Evolutionary conservation across 2,797 vertebrate genomes (phyloP), one percentile per base, ranked within the genome.

Genomic region (Pseudopleuronectes americanus): DNA sequence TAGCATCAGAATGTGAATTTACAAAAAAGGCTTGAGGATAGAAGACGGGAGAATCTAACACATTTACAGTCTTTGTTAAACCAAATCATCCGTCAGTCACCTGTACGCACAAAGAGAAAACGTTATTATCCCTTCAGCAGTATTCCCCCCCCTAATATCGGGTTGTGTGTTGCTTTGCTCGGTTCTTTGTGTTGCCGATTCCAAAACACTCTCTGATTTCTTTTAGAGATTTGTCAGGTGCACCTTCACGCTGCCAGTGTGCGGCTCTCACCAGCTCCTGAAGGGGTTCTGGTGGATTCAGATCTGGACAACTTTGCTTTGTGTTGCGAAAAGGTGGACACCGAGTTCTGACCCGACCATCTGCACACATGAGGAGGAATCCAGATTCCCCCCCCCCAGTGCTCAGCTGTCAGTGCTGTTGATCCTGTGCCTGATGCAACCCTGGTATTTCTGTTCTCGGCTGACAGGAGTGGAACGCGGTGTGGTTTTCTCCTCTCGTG

Each of bases 21-120:
- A 36, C n/a, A 68, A 43, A 70, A 68, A 43, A 70, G n/a, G 33
- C 67, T 71, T 6, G 48, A 43, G 41, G 13, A 57, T 2, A 52
- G 6, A 26, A 16, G 14, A 24, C 23, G 6, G 28, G 28, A 76
- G 23, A 66, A 73, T 70, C 36, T 2, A 57, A 62, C 12, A 74
- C 9, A 26, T 66, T 36, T 33, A 6, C 48, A 36, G 2, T 49
- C 31, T 72, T 70, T 76, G 24, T 58, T 61, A 13, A 66, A 64
- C 24, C 31, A 70, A 69, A 71, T 61, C 3, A 59, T 69, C 56
- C 53, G 17, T 19, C 38, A 28, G 62, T 24, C 51, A 14, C 1
- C n/a, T 65, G 10, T 17, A 38, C 14, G 31, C 23, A 16, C 3
- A 56, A 54, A 73, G 31, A 23, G 63, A 74, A n/a, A 51, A n/a